Percentiles rank a stretch among this genome's conserved stretches.
These are phyloP conservation scores for Petrosia ficiformis DNA, from an alignment of 37 sponge, comb jelly and placozoan species.

Conservation along the genomic window DNA sequence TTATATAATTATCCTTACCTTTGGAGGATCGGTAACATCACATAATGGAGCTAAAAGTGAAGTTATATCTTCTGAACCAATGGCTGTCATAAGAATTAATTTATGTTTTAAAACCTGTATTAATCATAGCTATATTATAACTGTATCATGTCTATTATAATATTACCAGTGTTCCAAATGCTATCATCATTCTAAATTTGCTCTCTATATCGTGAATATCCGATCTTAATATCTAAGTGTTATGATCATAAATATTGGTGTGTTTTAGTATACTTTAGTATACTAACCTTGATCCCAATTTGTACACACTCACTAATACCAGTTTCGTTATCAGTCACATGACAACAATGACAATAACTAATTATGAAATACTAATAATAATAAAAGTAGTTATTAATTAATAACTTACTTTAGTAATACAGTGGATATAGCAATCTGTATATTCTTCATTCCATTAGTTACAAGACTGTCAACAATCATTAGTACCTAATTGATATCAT, in stretches of 20 bases:
- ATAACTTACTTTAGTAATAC: conserved; percentile 63
- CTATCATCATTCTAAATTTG: conserved; percentile 60
- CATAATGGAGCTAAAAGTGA: conserved; percentile 10
- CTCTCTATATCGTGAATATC: conserved; percentile 45
- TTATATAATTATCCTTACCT: conserved; percentile 28
- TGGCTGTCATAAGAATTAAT: conserved; percentile 14
- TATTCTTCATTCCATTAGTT: conserved; percentile 5
- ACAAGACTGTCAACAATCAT: neutral
- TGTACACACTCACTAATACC: conserved; percentile 26
- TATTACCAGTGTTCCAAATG: conserved; percentile 62
- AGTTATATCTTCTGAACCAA: conserved; percentile 2
- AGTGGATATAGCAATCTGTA: conserved; percentile 66
- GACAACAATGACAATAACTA: conserved; percentile 11
- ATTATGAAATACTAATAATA: neutral
- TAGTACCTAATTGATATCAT: too few species aligned
- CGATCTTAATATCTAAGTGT: conserved; percentile 43
- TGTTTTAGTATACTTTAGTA: too few species aligned
- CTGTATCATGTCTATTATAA: neutral
- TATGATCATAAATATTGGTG: neutral
- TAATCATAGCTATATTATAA: neutral
- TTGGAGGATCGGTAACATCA: conserved; percentile 13
- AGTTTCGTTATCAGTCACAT: neutral
- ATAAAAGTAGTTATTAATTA: neutral
- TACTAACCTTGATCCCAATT: conserved; percentile 18
- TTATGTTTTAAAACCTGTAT: neutral